Conservation (phyloP, 37 sponge, comb jelly and placozoan species). For the Aplysina aerophoba region DNA sequence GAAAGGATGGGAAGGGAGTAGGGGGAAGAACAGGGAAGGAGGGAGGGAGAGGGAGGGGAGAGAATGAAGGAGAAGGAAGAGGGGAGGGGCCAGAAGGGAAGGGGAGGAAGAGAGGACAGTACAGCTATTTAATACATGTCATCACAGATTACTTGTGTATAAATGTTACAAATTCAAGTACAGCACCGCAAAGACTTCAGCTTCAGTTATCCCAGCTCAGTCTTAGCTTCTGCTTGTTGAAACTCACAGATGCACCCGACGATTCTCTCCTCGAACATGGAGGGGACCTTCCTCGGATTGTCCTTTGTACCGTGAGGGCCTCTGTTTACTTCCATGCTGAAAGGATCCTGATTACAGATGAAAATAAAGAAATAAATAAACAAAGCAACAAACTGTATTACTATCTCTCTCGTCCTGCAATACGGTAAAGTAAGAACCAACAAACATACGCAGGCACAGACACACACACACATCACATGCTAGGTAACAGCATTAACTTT, state of each 20-base stretch:
- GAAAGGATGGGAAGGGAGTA: not conserved
- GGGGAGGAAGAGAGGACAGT: too few relatives aligned
- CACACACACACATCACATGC: not conserved
- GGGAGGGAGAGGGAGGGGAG: too few relatives aligned
- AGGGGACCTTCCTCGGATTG: constrained; percentile 72
- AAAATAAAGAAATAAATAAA: not conserved
- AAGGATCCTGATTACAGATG: constrained; percentile 76
- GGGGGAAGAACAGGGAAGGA: too few relatives aligned
- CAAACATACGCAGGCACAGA: not conserved
- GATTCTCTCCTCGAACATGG: constrained; percentile 81
- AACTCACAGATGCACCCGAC: constrained; percentile 94
- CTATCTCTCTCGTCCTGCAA: not conserved
- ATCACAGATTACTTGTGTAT: too few relatives aligned
- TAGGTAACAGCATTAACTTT: not conserved
- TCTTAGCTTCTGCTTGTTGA: too few relatives aligned
- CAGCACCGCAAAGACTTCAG: too few relatives aligned
- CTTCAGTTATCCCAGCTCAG: too few relatives aligned
- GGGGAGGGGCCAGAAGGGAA: too few relatives aligned
- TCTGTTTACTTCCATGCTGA: constrained; percentile 71
- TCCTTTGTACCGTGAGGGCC: constrained; percentile 69
- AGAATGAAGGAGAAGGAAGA: too few relatives aligned
- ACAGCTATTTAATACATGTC: too few relatives aligned
- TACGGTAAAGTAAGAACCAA: too few relatives aligned
- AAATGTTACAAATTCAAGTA: too few relatives aligned
- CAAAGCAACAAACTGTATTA: not conserved